Evolutionary conservation across 2,797 vertebrate genomes (phyloP).

Genomic region (Alectoris magna): DNA sequence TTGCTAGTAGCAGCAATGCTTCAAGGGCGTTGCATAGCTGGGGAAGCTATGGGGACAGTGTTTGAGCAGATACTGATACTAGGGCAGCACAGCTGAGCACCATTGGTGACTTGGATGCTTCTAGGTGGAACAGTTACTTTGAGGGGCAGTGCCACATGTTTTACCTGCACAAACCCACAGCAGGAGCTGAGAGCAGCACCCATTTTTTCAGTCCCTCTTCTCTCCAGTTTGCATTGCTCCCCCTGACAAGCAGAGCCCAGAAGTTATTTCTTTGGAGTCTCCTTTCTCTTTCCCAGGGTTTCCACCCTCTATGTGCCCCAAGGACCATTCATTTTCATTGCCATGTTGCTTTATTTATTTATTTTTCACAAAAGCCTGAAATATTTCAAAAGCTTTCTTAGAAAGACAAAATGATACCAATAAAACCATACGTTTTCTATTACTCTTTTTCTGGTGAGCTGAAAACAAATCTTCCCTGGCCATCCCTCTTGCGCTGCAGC

Average conservation of each 20-base stretch:
- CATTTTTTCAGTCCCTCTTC: neutral
- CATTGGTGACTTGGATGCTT: accelerated
- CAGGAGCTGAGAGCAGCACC: neutral
- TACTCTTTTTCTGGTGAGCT: neutral
- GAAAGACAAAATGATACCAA: neutral
- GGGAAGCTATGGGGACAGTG: neutral
- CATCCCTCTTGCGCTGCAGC: neutral
- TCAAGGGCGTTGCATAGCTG: accelerated
- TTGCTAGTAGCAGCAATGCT: neutral
- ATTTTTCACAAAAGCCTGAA: neutral
- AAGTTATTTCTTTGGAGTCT: neutral
- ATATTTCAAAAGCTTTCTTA: neutral
- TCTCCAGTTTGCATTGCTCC: neutral
- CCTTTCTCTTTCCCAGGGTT: neutral
- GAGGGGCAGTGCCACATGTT: neutral
- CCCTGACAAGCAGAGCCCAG: neutral
- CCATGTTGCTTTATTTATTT: accelerated
- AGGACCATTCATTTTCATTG: neutral
- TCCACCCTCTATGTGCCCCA: neutral
- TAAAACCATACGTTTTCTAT: neutral
- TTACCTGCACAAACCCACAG: neutral
- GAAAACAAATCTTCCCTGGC: neutral
- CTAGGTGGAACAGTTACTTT: neutral
- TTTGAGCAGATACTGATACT: neutral
- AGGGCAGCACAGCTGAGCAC: neutral